Conservation (phyloP, 2,113 vertebrate genomes). For the Caretta caretta region DNA sequence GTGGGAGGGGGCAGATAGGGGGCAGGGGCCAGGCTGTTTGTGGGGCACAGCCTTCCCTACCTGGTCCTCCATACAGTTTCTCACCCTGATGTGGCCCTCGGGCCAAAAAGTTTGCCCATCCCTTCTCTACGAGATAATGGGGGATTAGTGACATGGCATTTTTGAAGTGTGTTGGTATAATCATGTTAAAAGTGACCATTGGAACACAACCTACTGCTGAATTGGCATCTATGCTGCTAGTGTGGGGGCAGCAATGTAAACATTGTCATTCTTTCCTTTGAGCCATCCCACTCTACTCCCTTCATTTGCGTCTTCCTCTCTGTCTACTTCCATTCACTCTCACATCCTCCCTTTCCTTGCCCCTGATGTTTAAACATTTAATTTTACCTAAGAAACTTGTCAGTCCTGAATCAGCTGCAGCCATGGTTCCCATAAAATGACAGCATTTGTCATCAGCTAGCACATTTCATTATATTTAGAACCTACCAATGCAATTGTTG, state of each 20-base stretch:
- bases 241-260: background rate
- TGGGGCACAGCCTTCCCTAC: no score
- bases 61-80: no score
- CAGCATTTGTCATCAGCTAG: constrained; percentile 30
- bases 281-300: accelerated
- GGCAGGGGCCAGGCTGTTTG: no score
- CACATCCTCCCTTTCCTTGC: background rate
- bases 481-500: constrained; percentile 1
- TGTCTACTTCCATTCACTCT: background rate
- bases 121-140: background rate
- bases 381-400: constrained; percentile 11
- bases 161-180: background rate
- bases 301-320: background rate
- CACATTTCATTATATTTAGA: constrained; percentile 54
- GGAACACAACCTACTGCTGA: background rate
- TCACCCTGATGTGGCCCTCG: no score
- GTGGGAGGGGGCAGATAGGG: no score
- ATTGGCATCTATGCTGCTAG: background rate
- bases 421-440: constrained; percentile 5
- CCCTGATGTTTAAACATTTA: background rate
- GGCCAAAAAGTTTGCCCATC: no score
- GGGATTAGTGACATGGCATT: background rate
- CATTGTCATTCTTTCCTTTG: background rate
- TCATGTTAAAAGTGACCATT: background rate
- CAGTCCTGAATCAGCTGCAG: background rate